Base-by-base conservation (phyloP, 1,140 invertebrate genomes). In the Cherax quadricarinatus region DNA sequence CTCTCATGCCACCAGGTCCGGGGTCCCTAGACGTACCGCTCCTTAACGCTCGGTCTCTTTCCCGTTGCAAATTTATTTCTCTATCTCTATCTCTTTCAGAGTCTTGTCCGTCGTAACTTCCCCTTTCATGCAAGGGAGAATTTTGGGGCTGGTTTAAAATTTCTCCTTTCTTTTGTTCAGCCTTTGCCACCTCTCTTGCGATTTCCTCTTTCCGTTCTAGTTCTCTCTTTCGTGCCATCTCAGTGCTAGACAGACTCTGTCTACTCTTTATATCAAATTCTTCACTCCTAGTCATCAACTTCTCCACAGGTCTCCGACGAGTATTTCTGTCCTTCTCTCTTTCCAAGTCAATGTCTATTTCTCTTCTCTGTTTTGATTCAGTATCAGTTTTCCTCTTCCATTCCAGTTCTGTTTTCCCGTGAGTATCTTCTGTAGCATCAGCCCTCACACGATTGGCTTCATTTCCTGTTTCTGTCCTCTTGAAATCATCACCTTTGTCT, bases 31-130 rank as follows among this genome's bases (percentile, higher is more conserved):
- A 18, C 9, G n/a, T 48, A 4, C 75, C 86, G 21, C 53, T 48
- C 49, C 75, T 24, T 80, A 62, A 48, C 21, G 51, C 73, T 88
- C 86, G 73, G 30, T 88, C 86, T 79, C 24, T 60, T 48, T 88
- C n/a, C 18, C 86, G 80, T 24, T 62, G 86, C 14, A n/a, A 48
- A 48, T 41, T 62, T n/a, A 85, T 57, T 21, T 86, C 21, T 75
- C 53, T 16, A 18, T 51, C 75, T 57, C 6, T n/a, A 14, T 88
- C 24, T 7, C 10, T 6, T 60, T 80, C 30, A 4, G 7, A 30
- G 3, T 88, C 21, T n/a, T 62, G n/a, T 48, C 41, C n/a, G 53
- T 5, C 24, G 21, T 78, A 62, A 10, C n/a, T 88, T 21, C 6
- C 16, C 70, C 66, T 88, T 1, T 60, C 75, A 88, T 41, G 57